These are phyloP conservation scores for Syrmaticus mikado DNA, from an alignment of 2,113 vertebrate genomes.

Conservation along the genomic window DNA sequence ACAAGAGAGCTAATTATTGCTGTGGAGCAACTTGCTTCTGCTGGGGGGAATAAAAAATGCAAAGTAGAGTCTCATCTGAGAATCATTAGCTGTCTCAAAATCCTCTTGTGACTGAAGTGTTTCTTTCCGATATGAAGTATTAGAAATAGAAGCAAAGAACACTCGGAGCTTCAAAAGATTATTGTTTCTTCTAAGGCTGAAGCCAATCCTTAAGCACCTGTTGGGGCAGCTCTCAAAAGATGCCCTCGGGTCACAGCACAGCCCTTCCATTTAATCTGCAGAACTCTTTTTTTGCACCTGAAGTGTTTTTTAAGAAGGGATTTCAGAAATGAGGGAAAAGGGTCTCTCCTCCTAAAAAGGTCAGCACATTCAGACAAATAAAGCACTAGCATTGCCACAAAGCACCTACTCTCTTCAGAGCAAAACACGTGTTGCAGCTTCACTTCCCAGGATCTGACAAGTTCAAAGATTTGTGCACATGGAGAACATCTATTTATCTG, in stretches of 20 bases:
- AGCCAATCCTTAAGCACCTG: not conserved
- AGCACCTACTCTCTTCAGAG: not conserved
- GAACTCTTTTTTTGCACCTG: not conserved
- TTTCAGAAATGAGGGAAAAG: not conserved
- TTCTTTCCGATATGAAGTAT: not conserved
- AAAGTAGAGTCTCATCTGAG: constrained; percentile 7
- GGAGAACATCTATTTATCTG: constrained; percentile 30
- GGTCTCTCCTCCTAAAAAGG: not conserved
- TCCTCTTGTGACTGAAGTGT: not conserved
- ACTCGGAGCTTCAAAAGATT: constrained; percentile 25
- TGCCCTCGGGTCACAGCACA: constrained; percentile 29
- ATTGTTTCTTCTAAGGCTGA: not conserved
- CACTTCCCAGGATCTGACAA: constrained; percentile 17
- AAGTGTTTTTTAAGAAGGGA: not conserved
- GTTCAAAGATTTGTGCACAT: constrained; percentile 42
- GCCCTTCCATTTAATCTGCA: constrained; percentile 43
- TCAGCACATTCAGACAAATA: not conserved
- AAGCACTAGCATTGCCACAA: not conserved
- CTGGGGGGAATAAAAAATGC: not conserved
- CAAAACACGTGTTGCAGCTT: not conserved
- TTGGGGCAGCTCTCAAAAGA: constrained; percentile 46
- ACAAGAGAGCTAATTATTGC: not conserved
- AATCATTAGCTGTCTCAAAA: not conserved
- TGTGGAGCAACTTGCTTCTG: not conserved
- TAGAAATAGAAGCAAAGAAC: constrained; percentile 24